Evolutionary conservation across 2,888 invertebrate genomes (phyloP), one percentile per base, ranked within the genome.

Genomic region (Nasonia oneida): DNA sequence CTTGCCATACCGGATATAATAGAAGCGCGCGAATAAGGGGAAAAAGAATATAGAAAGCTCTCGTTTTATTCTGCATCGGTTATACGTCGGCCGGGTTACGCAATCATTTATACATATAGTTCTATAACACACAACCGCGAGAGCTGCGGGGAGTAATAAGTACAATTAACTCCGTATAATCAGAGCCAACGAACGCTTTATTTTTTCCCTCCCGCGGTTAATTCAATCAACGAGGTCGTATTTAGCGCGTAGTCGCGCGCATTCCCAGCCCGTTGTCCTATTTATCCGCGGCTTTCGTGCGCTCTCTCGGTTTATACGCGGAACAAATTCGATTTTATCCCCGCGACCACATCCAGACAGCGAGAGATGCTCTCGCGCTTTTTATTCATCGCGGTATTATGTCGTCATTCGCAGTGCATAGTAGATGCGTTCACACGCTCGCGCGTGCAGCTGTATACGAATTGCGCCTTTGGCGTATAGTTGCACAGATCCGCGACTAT

Each of bases 211-310:
- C 47, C 29, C 47, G 33, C 39, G 15, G 29, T 64, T 85, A 81
- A 85, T 78, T 85, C 77, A 64, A 85, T 85, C 85, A 70, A 81
- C 64, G 77, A 39, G 33, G 33, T 77, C 61, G 81, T n/a, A 79
- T 76, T 83, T 70, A 39, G 79, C 74, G 70, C 71, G 10, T 70
- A 29, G 29, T 29, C 29, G 29, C 53, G 47, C 8, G n/a, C 14
- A n/a, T 61, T 57, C 37, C 23, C 53, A 29, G 50, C 29, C 50
- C 70, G 42, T 70, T 76, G 47, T 77, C 33, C 84, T 76, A 76
- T 81, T 81, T 76, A 71, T 85, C 75, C 50, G 80, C 18, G 71
- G 39, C 71, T 71, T 39, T 39, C 33, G 67, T 29, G 74, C 42
- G 29, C 29, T 29, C 29, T 29, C 29, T 39, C 71, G n/a, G n/a